These are phyloP conservation scores for Stegastes partitus DNA, from an alignment of 2,113 vertebrate genomes.

Conservation along the genomic window DNA sequence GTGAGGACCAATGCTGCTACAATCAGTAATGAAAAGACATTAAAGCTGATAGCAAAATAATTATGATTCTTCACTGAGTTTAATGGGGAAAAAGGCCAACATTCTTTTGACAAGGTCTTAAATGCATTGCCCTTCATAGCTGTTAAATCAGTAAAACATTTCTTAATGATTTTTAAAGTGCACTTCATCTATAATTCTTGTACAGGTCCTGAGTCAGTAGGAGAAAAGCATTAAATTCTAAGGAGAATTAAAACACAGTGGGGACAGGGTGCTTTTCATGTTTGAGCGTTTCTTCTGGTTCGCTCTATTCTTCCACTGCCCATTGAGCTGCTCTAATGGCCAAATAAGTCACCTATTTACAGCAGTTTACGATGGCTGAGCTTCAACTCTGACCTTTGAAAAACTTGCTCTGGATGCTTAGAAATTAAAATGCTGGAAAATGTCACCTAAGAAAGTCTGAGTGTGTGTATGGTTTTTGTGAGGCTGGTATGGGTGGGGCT, in stretches of 20 bases:
- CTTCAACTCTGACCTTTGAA: conserved; percentile 32
- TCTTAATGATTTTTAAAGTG: no score
- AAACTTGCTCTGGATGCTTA: conserved; percentile 19
- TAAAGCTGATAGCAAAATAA: conserved; percentile 14
- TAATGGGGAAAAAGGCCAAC: no score
- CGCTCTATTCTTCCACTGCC: conserved; percentile 9
- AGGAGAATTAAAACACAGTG: not conserved
- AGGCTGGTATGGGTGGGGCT: conserved; percentile 8
- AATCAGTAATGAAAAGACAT: conserved; percentile 1
- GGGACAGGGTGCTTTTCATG: no score
- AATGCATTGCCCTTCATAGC: no score
- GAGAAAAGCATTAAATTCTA: not conserved
- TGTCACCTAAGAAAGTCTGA: not conserved
- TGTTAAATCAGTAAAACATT: no score
- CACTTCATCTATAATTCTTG: no score
- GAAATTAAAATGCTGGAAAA: conserved; percentile 36
- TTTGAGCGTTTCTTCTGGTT: not conserved
- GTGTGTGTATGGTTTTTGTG: conserved; percentile 16
- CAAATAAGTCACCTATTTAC: not conserved
- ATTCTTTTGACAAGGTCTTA: no score
- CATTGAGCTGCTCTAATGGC: conserved; percentile 4
- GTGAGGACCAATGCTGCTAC: not conserved
- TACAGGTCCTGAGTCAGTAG: no score
- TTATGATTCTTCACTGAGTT: not conserved
- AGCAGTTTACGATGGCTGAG: not conserved